phyloP scores from a whole-genome alignment of 1,140 invertebrate species.

The Ceratina japonica region DNA sequence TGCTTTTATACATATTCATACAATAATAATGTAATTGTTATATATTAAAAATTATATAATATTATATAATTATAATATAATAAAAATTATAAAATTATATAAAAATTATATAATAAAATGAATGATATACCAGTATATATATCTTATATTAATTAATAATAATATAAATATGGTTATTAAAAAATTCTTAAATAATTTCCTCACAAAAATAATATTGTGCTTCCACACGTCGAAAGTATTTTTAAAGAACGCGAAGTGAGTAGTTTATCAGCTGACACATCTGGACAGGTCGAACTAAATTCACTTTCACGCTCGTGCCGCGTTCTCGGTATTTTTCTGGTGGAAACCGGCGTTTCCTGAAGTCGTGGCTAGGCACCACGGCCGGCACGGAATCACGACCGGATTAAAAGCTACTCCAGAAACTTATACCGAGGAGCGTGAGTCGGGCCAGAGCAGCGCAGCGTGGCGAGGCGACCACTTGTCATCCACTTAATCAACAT shows the following conservation, averaged over 20 bases:
- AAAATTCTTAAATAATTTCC: too few relatives aligned
- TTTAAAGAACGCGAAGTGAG: neutral
- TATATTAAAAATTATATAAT: too few relatives aligned
- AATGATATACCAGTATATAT: too few relatives aligned
- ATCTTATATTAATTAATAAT: too few relatives aligned
- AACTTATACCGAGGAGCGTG: conserved; percentile 35
- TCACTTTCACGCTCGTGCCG: conserved; percentile 53
- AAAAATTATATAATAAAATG: too few relatives aligned
- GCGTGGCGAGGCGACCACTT: conserved; percentile 24
- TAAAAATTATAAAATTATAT: too few relatives aligned
- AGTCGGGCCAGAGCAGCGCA: conserved; percentile 3
- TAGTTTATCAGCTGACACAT: neutral
- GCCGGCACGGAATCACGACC: conserved; percentile 51
- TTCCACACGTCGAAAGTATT: too few relatives aligned
- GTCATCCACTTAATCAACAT: conserved; percentile 61
- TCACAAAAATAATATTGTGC: too few relatives aligned
- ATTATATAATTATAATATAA: too few relatives aligned
- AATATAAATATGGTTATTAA: too few relatives aligned
- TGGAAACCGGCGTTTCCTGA: conserved; percentile 34
- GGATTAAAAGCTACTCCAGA: conserved; percentile 26
- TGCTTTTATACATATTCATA: too few relatives aligned
- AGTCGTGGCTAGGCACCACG: conserved; percentile 48
- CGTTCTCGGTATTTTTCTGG: conserved; percentile 34
- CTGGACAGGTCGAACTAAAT: conserved; percentile 1
- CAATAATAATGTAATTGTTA: too few relatives aligned